Conservation (phyloP, 2,113 vertebrate genomes). For the Ovis canadensis region DNA sequence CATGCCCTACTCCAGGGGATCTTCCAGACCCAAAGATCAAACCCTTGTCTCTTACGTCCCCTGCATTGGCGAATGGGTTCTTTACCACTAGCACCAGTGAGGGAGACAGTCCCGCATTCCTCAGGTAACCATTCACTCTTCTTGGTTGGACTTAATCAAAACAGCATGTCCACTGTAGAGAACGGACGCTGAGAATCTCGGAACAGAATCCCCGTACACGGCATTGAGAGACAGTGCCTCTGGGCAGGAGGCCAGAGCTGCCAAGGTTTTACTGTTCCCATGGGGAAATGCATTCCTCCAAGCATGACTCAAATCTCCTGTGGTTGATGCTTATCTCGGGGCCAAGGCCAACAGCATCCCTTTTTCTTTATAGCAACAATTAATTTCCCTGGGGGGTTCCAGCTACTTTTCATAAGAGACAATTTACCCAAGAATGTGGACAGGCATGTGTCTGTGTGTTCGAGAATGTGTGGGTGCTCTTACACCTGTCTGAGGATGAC, state of each 20-base stretch:
- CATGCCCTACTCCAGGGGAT: background rate
- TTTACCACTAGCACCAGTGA: background rate
- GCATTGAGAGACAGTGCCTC: conserved; percentile 29
- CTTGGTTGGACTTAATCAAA: conserved; percentile 62
- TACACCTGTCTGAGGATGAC: background rate
- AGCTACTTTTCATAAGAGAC: conserved; percentile 45
- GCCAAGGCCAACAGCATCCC: conserved; percentile 19
- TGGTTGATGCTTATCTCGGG: conserved; percentile 55
- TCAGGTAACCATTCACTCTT: conserved; percentile 42
- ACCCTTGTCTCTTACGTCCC: background rate
- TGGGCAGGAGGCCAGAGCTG: conserved; percentile 54
- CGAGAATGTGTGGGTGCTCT: background rate
- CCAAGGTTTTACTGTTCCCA: conserved; percentile 43
- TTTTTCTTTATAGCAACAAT: conserved; percentile 44
- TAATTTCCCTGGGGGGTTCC: conserved; percentile 49
- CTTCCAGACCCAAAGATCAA: background rate
- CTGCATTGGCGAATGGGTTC: background rate
- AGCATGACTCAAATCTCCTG: conserved; percentile 7
- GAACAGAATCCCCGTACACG: background rate
- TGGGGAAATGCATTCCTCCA: background rate
- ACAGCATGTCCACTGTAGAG: conserved; percentile 39
- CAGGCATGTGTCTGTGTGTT: background rate
- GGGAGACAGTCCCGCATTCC: conserved; percentile 31
- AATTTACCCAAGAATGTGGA: conserved; percentile 25
- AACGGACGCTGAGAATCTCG: background rate